Conservation (phyloP, 2,113 vertebrate genomes). For the Ailurus styani region DNA sequence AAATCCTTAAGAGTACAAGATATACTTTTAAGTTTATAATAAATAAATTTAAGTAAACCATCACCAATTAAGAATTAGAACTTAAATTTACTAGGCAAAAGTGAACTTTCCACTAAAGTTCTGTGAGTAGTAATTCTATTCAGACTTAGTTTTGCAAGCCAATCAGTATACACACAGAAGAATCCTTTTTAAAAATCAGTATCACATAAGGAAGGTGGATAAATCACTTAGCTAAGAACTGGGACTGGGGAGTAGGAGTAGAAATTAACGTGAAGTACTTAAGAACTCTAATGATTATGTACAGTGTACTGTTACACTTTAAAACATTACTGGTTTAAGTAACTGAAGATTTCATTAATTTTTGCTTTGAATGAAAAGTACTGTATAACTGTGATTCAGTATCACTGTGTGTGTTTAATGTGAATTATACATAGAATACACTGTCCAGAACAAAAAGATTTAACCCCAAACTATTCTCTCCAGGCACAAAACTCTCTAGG, state of each 20-base stretch:
- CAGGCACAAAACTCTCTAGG: neutral
- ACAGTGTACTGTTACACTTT: neutral
- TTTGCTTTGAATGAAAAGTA: slow-evolving; percentile 8
- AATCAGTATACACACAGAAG: neutral
- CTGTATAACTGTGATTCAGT: neutral
- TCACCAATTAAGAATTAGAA: slow-evolving; percentile 13
- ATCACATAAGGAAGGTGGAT: neutral
- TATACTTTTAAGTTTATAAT: neutral
- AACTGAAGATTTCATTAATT: neutral
- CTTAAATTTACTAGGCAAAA: slow-evolving; percentile 22
- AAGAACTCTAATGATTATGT: neutral
- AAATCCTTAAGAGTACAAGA: neutral
- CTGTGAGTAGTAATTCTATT: neutral
- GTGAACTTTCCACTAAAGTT: neutral
- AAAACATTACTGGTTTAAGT: neutral
- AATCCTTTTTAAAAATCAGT: neutral
- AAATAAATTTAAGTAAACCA: neutral
- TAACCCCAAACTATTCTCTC: neutral
- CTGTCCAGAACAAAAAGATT: neutral
- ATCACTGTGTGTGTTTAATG: neutral
- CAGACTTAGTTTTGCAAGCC: neutral
- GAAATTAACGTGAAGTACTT: neutral
- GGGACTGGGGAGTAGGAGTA: neutral
- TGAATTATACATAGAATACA: neutral
- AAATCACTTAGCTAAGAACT: neutral